Evolutionary conservation across 2,113 vertebrate genomes (phyloP), one percentile per base, ranked within the genome.

Genomic region (Stigmatopora nigra): DNA sequence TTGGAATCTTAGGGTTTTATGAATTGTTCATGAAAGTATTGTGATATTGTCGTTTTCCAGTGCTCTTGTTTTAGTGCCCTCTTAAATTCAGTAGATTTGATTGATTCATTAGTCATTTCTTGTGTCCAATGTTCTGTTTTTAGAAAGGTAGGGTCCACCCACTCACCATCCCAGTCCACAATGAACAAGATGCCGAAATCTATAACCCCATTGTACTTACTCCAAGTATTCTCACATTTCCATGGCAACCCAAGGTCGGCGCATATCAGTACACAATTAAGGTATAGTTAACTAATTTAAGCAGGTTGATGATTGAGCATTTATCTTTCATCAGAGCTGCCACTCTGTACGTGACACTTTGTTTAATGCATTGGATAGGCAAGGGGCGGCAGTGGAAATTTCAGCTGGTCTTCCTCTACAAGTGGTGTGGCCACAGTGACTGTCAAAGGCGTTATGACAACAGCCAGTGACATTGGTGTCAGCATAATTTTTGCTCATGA

Each of bases 151-250:
- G 79, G 1, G 85, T 93, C 57, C 91, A 92, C 45, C 63, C 82
- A 0, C 88, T 98, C 0, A 70, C 79, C 58, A 89, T 90, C 66
- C 92, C 94, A 0, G 91, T 97, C 63, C 83, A 79, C 83, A 98
- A 93, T 81, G 93, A 94, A 76, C 97, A 99, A 86, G 95, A 98
- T 52, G 93, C 96, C 16, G 95, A 98, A 81, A 94, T 99, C 71
- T 93, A 93, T 60, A 71, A 92, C 55, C 94, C 95, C 8, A 94
- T 99, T 77, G 80, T 93, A 16, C 93, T 99, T 17, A 83, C 78
- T 19, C 96, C 95, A 7, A 88, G 87, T 76, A 91, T 98, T 83
- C 88, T 98, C 76, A 93, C 92, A 0, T 99, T 98, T 85, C 96
- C 95, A n/a, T 99, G 97, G 97, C 96, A 99, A 81, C 92, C 95